Conservation (phyloP, 2,113 vertebrate genomes). For the Antidorcas marsupialis region DNA sequence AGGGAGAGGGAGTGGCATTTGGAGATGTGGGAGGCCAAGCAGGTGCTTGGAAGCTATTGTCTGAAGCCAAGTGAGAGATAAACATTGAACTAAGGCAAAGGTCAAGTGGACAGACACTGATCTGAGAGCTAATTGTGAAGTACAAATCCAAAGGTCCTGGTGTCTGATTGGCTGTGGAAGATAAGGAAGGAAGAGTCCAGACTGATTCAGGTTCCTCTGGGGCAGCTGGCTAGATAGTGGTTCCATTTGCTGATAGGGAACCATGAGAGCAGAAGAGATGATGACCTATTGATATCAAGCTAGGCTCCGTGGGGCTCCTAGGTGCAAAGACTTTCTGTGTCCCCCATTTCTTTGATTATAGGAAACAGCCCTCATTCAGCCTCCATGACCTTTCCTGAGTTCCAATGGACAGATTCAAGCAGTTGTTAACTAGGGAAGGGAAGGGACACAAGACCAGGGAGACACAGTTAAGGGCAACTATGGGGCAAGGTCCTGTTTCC, state of each 20-base stretch:
- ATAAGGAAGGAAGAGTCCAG: slow-evolving; percentile 4
- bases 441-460: background rate
- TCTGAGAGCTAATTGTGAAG: background rate
- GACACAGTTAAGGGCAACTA: background rate
- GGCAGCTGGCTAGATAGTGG: background rate
- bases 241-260: background rate
- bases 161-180: background rate
- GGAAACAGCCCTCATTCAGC: background rate
- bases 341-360: background rate
- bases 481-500: background rate
- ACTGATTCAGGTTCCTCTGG: background rate
- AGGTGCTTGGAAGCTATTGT: background rate
- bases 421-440: background rate
- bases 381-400: background rate
- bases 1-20: background rate
- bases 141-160: slow-evolving; percentile 29
- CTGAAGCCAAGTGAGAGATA: background rate
- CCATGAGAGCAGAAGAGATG: background rate
- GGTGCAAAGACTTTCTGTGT: background rate
- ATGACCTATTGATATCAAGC: background rate
- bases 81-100: background rate
- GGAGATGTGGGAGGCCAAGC: background rate
- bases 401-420: background rate
- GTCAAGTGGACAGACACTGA: background rate
- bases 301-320: background rate